Evolutionary conservation across 2,888 invertebrate species (phyloP), one percentile per base, ranked within the genome.

Genomic region (Coelinius sp.): DNA sequence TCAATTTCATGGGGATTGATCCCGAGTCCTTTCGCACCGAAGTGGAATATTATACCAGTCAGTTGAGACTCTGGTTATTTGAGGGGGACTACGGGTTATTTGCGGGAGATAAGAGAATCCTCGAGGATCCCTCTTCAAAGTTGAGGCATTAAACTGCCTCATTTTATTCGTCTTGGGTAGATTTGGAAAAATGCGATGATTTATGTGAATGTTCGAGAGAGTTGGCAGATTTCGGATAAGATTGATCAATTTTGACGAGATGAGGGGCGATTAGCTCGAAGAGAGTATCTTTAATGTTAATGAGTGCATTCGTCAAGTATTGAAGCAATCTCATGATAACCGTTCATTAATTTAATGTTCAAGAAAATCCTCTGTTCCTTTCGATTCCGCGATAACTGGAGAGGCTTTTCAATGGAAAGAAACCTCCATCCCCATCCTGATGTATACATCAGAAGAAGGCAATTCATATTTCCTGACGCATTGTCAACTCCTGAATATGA

Each of bases 61-160:
- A 31, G 10, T 64, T 24, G 68, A 63, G 68, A 27, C 53, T 64
- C 63, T 52, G 63, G 10, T 38, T 22, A 41, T 63, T 38, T 24
- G 24, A 38, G 22, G n/a, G 12, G 8, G 25, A 17, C n/a, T n/a
- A 41, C 24, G 63, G n/a, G 22, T 31, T 46, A 62, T 63, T 24
- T 63, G 49, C 17, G 25, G 44, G 52, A 52, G 71, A 71, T 71
- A 71, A 71, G 67, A 68, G 67, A 41, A 71, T 68, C 20, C 38
- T 35, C 56, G 49, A 66, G 35, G 24, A 35, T n/a, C 52, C 67
- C 63, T 70, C 52, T 27, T 63, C 22, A 14, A 70, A 63, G 62
- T 65, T 63, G 7, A 17, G 46, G 56, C 41, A 71, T 66, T 31
- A 65, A 65, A 56, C 53, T 62, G 17, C 66, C 35, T 52, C 49